Evolutionary conservation across 2,888 invertebrate species (phyloP), one percentile per base, ranked within the genome.

Genomic region (Gonocerus acuteangulatus): DNA sequence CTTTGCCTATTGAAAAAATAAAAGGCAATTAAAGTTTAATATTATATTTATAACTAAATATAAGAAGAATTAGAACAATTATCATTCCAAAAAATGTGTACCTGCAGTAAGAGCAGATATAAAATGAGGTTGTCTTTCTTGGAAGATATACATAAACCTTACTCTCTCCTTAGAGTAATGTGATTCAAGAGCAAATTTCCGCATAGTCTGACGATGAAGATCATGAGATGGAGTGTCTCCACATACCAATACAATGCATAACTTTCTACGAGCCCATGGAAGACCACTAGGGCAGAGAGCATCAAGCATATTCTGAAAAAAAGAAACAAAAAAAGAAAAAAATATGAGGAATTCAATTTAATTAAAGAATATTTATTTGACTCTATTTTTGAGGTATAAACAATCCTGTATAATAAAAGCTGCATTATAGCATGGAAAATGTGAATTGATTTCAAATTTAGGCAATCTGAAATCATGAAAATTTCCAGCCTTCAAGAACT

Each of bases 261-360:
- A 75, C 2, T 83, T 80, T 70, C 87, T 86, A 19, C 85, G 78
- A 1, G 83, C 84, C 60, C 85, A 83, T 67, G 89, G 83, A 83
- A 89, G 87, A 73, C 91, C 91, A 61, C 88, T 85, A 0, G 95
- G 95, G 71, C 95, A 96, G 58, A 95, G 80, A 6, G 85, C 82
- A 71, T 92, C 90, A 69, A 93, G 77, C 67, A 87, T 78, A 58
- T 78, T 79, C 83, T 84, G 72, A 2, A 72, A 70, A n/a, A n/a
- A n/a, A n/a, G n/a, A n/a, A n/a, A n/a, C n/a, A n/a, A n/a, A n/a
- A 62, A 13, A 67, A 15, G 62, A 58, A 18, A 42, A 16, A 60
- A 23, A 62, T 60, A 61, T 64, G 44, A 34, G 54, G 9, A 34
- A 6, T 16, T 19, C 2, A 2, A 2, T 23, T 48, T 13, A 1